A percentile compares a stretch with the other conserved stretches of the same genome.
These are phyloP conservation scores for Phaethornis superciliosus DNA, from an alignment of 2,113 vertebrate species.

Conservation along the genomic window DNA sequence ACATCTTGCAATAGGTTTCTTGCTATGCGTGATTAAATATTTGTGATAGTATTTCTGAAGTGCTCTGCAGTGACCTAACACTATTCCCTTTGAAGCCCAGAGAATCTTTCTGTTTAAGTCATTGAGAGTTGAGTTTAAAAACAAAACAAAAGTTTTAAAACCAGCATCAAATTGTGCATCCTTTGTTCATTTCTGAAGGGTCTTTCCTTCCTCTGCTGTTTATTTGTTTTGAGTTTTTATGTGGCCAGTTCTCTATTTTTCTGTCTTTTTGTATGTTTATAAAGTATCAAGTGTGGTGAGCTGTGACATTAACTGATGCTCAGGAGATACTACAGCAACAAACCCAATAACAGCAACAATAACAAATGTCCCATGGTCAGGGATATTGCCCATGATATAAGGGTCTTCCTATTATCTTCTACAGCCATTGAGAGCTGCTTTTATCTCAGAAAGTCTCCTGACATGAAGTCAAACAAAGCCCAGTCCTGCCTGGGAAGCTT, in stretches of 20 bases:
- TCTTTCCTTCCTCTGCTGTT: background rate
- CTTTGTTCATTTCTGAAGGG: background rate
- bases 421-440: background rate
- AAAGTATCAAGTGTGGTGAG: background rate
- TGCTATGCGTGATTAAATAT: background rate
- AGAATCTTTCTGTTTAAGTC: background rate
- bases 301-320: background rate
- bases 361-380: background rate
- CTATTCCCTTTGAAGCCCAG: background rate
- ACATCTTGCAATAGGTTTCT: background rate
- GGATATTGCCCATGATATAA: background rate
- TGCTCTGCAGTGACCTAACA: background rate
- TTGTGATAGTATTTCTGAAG: background rate
- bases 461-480: conserved; percentile 24
- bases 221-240: background rate
- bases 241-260: background rate
- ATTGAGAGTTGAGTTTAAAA: background rate
- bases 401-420: background rate
- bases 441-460: background rate
- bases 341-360: background rate
- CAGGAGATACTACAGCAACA: background rate
- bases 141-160: background rate
- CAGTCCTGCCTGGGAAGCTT: conserved; percentile 7
- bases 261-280: background rate
- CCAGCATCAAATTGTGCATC: background rate